A percentile compares a stretch with the other conserved stretches of the same genome.
Conservation (phyloP, 2,797 vertebrate genomes). For the Melopsittacus undulatus region DNA sequence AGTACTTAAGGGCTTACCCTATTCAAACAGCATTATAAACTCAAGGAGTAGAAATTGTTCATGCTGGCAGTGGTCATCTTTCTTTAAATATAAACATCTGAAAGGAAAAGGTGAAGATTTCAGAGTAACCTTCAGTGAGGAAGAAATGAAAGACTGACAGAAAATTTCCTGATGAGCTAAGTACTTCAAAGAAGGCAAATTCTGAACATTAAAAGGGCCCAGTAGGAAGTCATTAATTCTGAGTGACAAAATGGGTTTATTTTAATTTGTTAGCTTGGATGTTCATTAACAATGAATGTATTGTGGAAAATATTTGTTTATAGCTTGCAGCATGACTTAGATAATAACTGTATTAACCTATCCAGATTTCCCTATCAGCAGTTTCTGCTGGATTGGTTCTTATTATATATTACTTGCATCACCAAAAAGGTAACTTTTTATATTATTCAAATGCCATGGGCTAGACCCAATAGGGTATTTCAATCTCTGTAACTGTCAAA, state of each 20-base stretch:
- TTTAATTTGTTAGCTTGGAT: slow-evolving; percentile 22
- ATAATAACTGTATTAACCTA: not conserved
- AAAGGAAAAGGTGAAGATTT: not conserved
- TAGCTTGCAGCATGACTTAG: slow-evolving; percentile 2
- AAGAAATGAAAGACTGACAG: not conserved
- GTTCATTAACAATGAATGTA: not conserved
- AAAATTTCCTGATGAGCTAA: not conserved
- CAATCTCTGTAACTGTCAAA: not conserved
- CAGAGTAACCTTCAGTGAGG: not conserved
- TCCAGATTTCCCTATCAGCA: not conserved
- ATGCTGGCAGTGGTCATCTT: not conserved
- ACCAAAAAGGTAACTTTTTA: not conserved
- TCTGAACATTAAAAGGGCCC: not conserved
- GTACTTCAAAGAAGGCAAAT: not conserved
- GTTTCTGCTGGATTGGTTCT: not conserved
- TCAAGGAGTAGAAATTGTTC: not conserved
- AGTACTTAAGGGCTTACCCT: not conserved
- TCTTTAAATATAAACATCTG: not conserved
- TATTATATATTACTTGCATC: not conserved
- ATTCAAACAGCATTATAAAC: not conserved
- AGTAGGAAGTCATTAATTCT: slow-evolving; percentile 44
- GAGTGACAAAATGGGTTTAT: slow-evolving; percentile 15
- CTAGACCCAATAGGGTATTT: not conserved
- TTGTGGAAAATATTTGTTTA: not conserved
- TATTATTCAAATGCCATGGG: not conserved